Percentiles rank a stretch among this genome's conserved stretches.
Conservation (phyloP, 1,140 invertebrate species). For the Monochamus saltuarius region DNA sequence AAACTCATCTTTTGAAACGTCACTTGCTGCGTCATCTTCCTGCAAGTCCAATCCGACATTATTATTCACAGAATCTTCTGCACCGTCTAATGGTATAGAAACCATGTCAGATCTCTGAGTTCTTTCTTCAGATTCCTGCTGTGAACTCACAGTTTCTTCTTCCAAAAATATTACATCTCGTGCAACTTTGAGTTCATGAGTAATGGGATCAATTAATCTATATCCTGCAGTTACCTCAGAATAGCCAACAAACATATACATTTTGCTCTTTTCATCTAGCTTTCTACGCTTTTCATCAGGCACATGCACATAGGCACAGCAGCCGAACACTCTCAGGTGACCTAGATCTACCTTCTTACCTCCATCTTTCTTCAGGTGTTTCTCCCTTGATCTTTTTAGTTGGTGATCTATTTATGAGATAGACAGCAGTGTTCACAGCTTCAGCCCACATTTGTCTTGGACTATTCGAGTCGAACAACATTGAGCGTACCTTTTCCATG, state of each 20-base stretch:
- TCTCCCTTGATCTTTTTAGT: constrained; percentile 39
- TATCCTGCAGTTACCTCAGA: constrained; percentile 50
- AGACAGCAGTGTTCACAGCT: constrained; percentile 43
- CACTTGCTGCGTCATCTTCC: no score
- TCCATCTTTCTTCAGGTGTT: constrained; percentile 49
- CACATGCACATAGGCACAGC: constrained; percentile 48
- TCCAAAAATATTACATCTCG: not conserved
- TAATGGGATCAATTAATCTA: no score
- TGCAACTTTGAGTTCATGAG: not conserved
- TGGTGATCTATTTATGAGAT: constrained; percentile 45
- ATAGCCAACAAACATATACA: constrained; percentile 53
- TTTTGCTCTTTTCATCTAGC: constrained; percentile 43
- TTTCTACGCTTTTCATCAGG: constrained; percentile 47
- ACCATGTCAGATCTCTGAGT: constrained; percentile 3
- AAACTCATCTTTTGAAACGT: not conserved
- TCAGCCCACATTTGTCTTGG: constrained; percentile 44
- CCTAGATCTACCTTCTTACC: constrained; percentile 34
- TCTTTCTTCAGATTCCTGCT: not conserved
- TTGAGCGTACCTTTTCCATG: constrained; percentile 34
- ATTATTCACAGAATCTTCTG: not conserved
- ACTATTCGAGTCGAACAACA: constrained; percentile 46
- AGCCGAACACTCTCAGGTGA: constrained; percentile 49
- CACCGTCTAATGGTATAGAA: not conserved
- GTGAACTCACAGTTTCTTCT: constrained; percentile 20
- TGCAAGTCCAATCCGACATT: no score